phyloP scores from a whole-genome alignment of 2,888 invertebrate genomes.

The Cerastoderma edule region DNA sequence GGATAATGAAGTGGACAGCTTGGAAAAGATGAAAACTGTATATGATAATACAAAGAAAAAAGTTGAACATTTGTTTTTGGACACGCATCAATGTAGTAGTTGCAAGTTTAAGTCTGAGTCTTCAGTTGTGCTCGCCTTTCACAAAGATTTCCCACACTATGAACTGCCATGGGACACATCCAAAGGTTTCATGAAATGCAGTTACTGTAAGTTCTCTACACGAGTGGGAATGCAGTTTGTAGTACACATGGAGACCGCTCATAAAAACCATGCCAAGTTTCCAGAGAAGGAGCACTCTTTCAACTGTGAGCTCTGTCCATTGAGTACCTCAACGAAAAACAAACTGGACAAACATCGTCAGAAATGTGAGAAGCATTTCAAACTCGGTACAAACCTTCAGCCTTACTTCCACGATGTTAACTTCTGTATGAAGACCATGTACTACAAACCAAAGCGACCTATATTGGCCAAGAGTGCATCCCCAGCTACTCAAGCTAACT shows the following conservation, averaged over 20 bases:
- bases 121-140: constrained; percentile 86
- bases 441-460: constrained; percentile 70
- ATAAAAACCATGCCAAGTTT: constrained; percentile 92
- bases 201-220: constrained; percentile 92
- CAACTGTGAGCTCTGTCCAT: constrained; percentile 96
- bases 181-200: constrained; percentile 87
- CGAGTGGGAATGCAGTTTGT: constrained; percentile 87
- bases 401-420: constrained; percentile 85
- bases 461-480: constrained; percentile 15
- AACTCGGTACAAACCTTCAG: constrained; percentile 92
- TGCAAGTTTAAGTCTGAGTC: constrained; percentile 77
- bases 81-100: constrained; percentile 63
- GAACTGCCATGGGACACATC: constrained; percentile 60
- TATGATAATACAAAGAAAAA: constrained; percentile 74
- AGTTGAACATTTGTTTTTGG: constrained; percentile 70
- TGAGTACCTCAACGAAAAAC: constrained; percentile 96
- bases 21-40: constrained; percentile 89
- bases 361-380: constrained; percentile 94
- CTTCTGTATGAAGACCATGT: constrained; percentile 75
- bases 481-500: not conserved
- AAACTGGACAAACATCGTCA: constrained; percentile 94
- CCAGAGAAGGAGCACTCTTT: constrained; percentile 94
- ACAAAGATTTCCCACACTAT: constrained; percentile 86
- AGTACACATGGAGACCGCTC: constrained; percentile 95
- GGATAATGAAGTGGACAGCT: constrained; percentile 85